These are phyloP conservation scores for Homarus americanus DNA, from an alignment of 1,140 invertebrate species.

Conservation along the genomic window DNA sequence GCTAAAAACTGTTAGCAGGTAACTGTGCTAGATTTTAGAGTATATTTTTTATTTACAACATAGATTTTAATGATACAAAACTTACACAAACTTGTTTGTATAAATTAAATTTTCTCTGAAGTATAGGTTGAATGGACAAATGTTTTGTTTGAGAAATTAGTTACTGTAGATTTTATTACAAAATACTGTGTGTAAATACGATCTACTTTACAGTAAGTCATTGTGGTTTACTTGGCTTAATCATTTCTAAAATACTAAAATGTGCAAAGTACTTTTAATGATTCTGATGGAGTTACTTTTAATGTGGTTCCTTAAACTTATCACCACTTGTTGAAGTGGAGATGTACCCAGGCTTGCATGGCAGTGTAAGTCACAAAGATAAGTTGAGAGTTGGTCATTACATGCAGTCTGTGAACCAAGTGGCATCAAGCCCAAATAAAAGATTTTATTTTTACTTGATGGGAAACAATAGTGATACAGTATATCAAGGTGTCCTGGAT, in stretches of 20 bases:
- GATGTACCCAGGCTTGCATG: too few species aligned
- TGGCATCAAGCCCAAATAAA: too few species aligned
- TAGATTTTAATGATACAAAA: background rate
- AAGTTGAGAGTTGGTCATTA: too few species aligned
- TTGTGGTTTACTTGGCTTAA: background rate
- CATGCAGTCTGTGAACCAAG: too few species aligned
- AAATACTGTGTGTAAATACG: background rate
- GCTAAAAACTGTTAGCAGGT: background rate
- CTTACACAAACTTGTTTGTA: background rate
- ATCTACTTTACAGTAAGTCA: background rate
- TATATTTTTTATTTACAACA: background rate
- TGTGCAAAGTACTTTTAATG: background rate
- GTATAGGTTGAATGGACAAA: background rate
- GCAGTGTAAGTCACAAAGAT: too few species aligned
- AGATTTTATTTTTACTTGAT: too few species aligned
- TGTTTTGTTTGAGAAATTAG: background rate
- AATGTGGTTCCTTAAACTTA: too few species aligned
- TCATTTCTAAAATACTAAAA: background rate
- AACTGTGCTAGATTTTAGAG: background rate
- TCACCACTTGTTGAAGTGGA: too few species aligned
- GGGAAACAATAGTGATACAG: too few species aligned
- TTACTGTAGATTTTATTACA: too few species aligned
- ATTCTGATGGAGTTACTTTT: background rate
- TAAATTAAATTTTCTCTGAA: background rate
- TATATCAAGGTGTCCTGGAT: too few species aligned